Percentiles rank a stretch among this genome's conserved stretches.
Evolutionary conservation across 2,113 vertebrate genomes (phyloP).

Genomic region (Corythoichthys haematopterus): DNA sequence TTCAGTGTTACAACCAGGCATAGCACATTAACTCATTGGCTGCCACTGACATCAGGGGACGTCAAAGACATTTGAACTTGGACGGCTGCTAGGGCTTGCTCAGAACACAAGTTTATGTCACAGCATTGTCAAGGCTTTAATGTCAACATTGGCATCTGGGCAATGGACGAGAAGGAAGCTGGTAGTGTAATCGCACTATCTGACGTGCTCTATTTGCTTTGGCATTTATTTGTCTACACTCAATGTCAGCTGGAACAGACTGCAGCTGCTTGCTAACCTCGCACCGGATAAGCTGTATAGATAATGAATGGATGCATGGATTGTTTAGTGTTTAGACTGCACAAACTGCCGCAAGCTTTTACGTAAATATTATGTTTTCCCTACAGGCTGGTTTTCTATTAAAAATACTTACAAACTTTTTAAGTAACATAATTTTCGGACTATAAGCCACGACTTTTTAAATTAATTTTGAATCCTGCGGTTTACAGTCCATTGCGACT

Average conservation of each 20-base stretch:
- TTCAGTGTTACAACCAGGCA: too few relatives aligned
- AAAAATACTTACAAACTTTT: too few relatives aligned
- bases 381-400: too few relatives aligned
- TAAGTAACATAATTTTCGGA: too few relatives aligned
- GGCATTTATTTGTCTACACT: background rate
- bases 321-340: background rate
- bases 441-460: too few relatives aligned
- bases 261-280: background rate
- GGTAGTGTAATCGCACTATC: background rate
- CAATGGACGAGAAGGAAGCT: background rate
- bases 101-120: background rate
- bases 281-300: background rate
- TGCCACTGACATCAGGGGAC: too few relatives aligned
- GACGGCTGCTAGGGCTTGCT: background rate
- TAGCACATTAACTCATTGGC: too few relatives aligned
- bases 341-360: too few relatives aligned
- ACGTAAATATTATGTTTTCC: too few relatives aligned
- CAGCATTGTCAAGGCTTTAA: background rate
- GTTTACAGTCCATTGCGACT: too few relatives aligned
- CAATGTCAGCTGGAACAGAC: constrained; percentile 1
- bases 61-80: background rate
- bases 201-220: constrained; percentile 2
- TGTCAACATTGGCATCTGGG: background rate
- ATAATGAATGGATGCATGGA: background rate
- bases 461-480: too few relatives aligned